Evolutionary conservation across 2,888 invertebrate genomes (phyloP).

Genomic region (Phalera bucephala): DNA sequence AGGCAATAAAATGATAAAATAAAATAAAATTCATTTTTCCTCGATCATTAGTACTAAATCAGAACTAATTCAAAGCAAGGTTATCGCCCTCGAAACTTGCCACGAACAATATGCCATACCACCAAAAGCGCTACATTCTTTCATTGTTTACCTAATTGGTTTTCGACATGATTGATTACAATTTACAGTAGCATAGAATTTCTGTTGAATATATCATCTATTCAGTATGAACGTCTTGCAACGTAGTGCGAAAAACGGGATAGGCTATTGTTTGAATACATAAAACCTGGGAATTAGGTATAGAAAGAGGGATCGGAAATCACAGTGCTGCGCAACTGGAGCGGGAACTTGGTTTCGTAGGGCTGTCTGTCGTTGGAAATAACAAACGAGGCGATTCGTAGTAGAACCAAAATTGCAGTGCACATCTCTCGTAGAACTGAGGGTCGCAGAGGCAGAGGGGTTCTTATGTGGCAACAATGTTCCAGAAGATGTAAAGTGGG

Average conservation of each 20-base stretch:
- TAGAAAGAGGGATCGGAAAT: conserved; percentile 39
- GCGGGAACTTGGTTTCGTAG: conserved; percentile 16
- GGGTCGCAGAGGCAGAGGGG: too few relatives aligned
- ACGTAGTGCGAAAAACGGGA: conserved; percentile 10
- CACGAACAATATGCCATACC: background rate
- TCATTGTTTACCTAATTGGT: conserved; percentile 1
- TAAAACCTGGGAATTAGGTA: conserved; percentile 44
- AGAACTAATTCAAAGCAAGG: background rate
- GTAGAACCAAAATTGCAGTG: too few relatives aligned
- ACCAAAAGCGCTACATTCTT: background rate
- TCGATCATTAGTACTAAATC: too few relatives aligned
- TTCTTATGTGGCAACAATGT: too few relatives aligned
- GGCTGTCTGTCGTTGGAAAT: conserved; percentile 14
- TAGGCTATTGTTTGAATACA: conserved; percentile 36
- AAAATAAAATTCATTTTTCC: too few relatives aligned
- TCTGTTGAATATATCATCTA: background rate
- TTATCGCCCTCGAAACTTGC: too few relatives aligned
- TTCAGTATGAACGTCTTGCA: conserved; percentile 2
- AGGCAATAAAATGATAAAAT: background rate
- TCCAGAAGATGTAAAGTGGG: too few relatives aligned
- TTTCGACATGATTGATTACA: conserved; percentile 17
- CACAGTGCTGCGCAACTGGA: conserved; percentile 31
- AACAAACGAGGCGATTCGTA: too few relatives aligned
- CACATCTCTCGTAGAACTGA: too few relatives aligned
- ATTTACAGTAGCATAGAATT: conserved; percentile 12